phyloP scores from a whole-genome alignment of 2,113 vertebrate species.

The Eublepharis macularius region DNA sequence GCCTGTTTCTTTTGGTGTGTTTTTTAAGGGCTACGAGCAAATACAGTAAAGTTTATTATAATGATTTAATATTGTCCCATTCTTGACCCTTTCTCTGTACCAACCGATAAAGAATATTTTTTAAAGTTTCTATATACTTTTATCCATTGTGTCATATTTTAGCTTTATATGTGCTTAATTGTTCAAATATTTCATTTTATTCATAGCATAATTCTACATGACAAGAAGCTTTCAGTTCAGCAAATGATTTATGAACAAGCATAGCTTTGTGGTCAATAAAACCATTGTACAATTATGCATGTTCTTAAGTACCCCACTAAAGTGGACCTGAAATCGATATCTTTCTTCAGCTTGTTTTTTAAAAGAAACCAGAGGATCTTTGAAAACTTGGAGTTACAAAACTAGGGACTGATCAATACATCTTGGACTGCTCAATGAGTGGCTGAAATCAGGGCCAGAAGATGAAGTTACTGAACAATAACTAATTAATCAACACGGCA shows the following conservation, averaged over 20 bases:
- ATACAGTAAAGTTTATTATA: no score
- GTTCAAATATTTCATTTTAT: neutral
- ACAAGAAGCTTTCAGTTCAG: neutral
- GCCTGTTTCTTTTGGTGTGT: no score
- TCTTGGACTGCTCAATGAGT: conserved; percentile 40
- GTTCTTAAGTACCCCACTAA: neutral
- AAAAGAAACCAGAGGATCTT: neutral
- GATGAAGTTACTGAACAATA: conserved; percentile 59
- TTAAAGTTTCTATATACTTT: neutral
- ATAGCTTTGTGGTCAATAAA: neutral
- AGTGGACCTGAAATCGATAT: conserved; percentile 24
- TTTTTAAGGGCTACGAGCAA: no score
- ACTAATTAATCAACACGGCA: conserved; percentile 57
- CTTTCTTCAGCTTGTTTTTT: conserved; percentile 15
- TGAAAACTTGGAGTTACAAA: conserved; percentile 23
- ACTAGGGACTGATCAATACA: conserved; percentile 45
- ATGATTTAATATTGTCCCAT: accelerated
- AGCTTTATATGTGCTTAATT: neutral
- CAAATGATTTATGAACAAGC: neutral
- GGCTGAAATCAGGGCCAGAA: conserved; percentile 41
- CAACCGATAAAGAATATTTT: neutral
- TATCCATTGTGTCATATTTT: neutral
- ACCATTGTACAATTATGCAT: neutral
- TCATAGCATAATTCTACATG: neutral
- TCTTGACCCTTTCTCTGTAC: neutral